phyloP scores from a whole-genome alignment of 2,888 invertebrate genomes.

The Chrysotoxum bicinctum region DNA sequence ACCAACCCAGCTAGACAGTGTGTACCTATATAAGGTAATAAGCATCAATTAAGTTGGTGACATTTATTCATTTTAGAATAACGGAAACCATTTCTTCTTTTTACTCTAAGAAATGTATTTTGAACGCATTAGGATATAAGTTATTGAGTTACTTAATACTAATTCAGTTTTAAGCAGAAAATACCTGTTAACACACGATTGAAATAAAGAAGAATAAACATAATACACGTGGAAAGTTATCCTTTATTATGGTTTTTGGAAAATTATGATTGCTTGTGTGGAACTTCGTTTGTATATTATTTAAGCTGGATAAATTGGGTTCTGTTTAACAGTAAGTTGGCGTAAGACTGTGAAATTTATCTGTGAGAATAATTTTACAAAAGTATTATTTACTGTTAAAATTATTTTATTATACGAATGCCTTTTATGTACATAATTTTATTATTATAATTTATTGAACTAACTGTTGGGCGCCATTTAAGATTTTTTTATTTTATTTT shows the following conservation, averaged over 20 bases:
- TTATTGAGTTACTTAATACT: conserved; percentile 60
- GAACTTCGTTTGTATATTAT: not conserved
- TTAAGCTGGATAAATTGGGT: not conserved
- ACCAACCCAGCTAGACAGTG: not conserved
- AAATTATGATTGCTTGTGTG: not conserved
- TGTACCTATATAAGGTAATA: conserved; percentile 33
- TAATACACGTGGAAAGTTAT: not conserved
- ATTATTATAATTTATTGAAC: not conserved
- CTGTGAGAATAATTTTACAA: not conserved
- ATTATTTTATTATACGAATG: too few relatives aligned
- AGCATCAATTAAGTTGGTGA: conserved; percentile 67
- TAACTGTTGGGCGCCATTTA: not conserved
- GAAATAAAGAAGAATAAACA: conserved; percentile 32
- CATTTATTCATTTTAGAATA: conserved; percentile 39
- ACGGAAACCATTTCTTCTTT: not conserved
- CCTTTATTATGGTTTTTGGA: not conserved
- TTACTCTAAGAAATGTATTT: conserved; percentile 20
- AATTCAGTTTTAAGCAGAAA: conserved; percentile 50
- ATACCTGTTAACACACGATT: conserved; percentile 57
- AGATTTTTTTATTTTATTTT: not conserved
- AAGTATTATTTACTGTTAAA: not conserved
- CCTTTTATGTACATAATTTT: not conserved
- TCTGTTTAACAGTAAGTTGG: not conserved
- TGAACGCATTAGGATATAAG: conserved; percentile 42
- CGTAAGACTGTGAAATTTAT: not conserved